Percentiles rank a stretch among this genome's conserved stretches.
These are phyloP conservation scores for Sterna hirundo DNA, from an alignment of 2,113 vertebrate species.

Conservation along the genomic window DNA sequence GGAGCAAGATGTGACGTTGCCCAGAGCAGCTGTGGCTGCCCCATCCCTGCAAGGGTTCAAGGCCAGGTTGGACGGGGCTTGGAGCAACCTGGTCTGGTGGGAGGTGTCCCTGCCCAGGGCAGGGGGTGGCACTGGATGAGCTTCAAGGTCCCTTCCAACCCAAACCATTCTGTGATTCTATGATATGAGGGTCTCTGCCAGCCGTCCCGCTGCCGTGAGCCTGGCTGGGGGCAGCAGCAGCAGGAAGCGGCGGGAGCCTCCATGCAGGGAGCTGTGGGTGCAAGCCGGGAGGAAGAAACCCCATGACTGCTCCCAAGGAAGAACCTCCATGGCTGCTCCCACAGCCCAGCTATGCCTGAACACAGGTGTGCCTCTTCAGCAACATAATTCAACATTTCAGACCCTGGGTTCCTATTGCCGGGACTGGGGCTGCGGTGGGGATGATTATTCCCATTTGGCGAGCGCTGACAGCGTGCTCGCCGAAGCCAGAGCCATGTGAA, in stretches of 20 bases:
- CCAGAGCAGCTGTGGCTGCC: background rate
- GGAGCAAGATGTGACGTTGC: background rate
- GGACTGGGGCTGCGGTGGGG: background rate
- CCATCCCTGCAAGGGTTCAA: background rate
- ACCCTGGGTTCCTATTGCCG: background rate
- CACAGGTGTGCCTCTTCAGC: background rate
- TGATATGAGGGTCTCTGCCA: background rate
- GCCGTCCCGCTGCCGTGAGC: rapidly evolving
- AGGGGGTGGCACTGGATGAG: background rate
- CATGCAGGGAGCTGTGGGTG: background rate
- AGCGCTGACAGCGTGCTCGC: rapidly evolving
- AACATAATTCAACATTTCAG: background rate
- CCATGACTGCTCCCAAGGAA: background rate
- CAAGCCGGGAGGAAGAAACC: background rate
- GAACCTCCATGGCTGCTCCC: background rate
- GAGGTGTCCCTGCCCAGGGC: background rate
- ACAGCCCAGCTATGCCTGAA: background rate
- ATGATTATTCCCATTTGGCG: background rate
- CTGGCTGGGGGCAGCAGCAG: background rate
- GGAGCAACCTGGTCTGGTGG: background rate
- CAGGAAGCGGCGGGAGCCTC: rapidly evolving
- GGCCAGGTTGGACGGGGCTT: background rate
- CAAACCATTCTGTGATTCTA: background rate
- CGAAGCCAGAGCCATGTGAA: background rate
- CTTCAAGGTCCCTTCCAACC: background rate